These are phyloP conservation scores for Rhimphoctona megacephalus DNA, from an alignment of 2,888 invertebrate species.

Conservation along the genomic window DNA sequence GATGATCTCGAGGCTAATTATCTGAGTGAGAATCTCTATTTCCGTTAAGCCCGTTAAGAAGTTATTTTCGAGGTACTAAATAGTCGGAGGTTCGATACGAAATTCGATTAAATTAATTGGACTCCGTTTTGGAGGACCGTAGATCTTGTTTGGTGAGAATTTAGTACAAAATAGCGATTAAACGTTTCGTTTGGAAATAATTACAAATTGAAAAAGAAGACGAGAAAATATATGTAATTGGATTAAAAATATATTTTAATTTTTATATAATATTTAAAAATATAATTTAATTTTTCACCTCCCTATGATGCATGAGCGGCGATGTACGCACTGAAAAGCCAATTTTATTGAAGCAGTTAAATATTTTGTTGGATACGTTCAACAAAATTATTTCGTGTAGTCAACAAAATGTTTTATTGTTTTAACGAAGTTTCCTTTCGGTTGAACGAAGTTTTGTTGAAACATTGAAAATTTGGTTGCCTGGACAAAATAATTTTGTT, in stretches of 20 bases:
- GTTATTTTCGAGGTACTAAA: slow-evolving; percentile 19
- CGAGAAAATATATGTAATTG: not conserved
- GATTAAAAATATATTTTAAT: not conserved
- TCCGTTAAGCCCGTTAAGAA: not conserved
- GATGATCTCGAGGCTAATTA: not conserved
- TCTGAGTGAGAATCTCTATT: not conserved
- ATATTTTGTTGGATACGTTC: too few species aligned
- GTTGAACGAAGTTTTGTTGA: too few species aligned
- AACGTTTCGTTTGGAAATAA: not conserved
- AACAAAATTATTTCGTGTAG: too few species aligned
- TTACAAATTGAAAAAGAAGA: not conserved
- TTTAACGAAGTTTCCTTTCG: too few species aligned
- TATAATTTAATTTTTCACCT: too few species aligned
- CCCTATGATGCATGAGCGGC: too few species aligned
- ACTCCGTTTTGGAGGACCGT: not conserved
- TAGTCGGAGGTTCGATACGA: not conserved
- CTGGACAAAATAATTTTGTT: too few species aligned
- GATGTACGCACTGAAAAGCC: too few species aligned
- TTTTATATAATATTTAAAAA: too few species aligned
- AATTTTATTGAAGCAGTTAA: too few species aligned
- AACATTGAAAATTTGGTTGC: too few species aligned
- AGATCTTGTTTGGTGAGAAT: not conserved
- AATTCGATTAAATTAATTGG: slow-evolving; percentile 4
- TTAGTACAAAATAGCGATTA: not conserved
- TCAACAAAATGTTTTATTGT: too few species aligned